A percentile compares a stretch with the other conserved stretches of the same genome.
These are phyloP conservation scores for Chroicocephalus ridibundus DNA, from an alignment of 2,113 vertebrate species.

Conservation along the genomic window DNA sequence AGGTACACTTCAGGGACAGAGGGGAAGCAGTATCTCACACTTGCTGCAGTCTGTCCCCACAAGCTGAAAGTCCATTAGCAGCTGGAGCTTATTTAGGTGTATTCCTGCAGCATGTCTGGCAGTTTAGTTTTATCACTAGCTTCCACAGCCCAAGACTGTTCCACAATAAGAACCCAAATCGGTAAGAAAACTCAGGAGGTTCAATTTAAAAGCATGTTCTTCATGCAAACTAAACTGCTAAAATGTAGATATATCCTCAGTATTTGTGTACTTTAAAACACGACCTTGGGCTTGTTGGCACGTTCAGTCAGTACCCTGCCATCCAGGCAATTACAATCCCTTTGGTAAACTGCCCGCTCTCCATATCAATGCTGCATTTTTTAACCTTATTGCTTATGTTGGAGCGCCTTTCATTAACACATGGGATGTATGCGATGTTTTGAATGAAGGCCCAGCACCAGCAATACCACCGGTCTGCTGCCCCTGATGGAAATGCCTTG, in stretches of 20 bases:
- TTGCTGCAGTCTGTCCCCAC: background rate
- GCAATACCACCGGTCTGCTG: background rate
- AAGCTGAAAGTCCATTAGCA: background rate
- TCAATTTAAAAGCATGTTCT: background rate
- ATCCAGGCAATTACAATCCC: background rate
- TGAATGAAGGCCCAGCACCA: background rate
- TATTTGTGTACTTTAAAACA: background rate
- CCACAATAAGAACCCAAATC: background rate
- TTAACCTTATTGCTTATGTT: background rate
- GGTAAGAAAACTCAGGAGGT: background rate
- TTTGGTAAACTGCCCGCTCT: background rate
- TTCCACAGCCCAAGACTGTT: background rate
- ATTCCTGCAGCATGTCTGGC: background rate
- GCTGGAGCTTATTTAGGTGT: background rate
- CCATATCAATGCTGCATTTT: rapidly evolving
- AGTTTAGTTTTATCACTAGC: background rate
- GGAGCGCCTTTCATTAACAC: background rate
- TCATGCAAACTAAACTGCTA: background rate
- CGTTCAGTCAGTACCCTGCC: background rate
- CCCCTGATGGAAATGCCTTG: background rate
- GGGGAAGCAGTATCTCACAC: background rate
- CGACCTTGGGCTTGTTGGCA: background rate
- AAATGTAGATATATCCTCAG: background rate
- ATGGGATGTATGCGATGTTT: rapidly evolving
- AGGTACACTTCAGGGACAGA: background rate